Evolutionary conservation across 1,140 invertebrate genomes (phyloP), one percentile per base, ranked within the genome.

Genomic region (Drosophila baimaii): DNA sequence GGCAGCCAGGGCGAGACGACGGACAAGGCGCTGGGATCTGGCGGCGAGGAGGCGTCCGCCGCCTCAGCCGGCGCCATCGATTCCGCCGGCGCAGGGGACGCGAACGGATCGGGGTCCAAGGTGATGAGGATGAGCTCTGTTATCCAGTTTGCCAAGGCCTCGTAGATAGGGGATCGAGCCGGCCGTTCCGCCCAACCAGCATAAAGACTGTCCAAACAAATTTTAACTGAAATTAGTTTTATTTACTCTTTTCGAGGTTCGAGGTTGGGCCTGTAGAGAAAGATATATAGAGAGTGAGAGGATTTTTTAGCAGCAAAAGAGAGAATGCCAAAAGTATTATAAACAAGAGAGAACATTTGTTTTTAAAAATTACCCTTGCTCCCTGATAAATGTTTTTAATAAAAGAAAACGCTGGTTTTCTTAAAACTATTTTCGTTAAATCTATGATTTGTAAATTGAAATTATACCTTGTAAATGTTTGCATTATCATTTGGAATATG

Each of bases 81-180:
- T 19, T 25, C 58, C 7, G 77, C 37, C 55, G 65, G 19, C 19
- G 41, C 31, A 23, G 61, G 17, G 46, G 70, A 52, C 23, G 47
- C 12, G 43, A 63, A 37, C 21, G 49, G 73, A 9, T 21, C 37
- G 23, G 68, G 62, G 47, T 59, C 76, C 23, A 91, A 86, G 76
- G 93, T 90, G 92, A 94, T 91, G 72, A 92, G 96, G 47, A 95
- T 96, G 80, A 96, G 94, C 74, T 96, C 96, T 0, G 96, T 97
- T 41, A 97, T 97, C 76, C 95, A 96, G 59, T 97, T 96, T 86
- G 96, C 96, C 9, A 94, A 95, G 70, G 95, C 96, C 13, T 95
- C 94, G 77, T 95, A 94, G 52, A 54, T 35, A 76, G 76, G 63
- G n/a, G 52, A 54, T 35, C 76, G 76, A 59, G n/a, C 21, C 12